Evolutionary conservation across 2,797 vertebrate genomes (phyloP), one percentile per base, ranked within the genome.

Genomic region (Siniperca obscura): DNA sequence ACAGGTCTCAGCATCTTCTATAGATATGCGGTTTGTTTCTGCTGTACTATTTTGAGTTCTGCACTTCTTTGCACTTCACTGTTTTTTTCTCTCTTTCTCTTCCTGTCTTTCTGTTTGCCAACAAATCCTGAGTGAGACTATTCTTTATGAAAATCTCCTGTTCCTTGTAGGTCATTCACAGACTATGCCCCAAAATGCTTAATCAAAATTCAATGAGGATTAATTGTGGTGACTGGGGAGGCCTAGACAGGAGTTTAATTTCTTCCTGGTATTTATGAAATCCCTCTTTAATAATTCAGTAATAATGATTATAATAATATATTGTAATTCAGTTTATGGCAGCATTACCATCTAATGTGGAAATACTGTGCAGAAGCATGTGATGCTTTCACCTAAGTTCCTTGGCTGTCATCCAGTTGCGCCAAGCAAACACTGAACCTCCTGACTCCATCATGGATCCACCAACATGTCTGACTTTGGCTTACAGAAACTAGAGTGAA

Each of bases 141-240:
- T 50, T 72, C 5, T 14, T 67, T 14, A 19, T 50, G 19, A 72
- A 56, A 57, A 25, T 38, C 34, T 40, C 4, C 4, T 42, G n/a
- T 21, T 74, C 5, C 9, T 55, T 21, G 4, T 11, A 72, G 11
- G 38, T 70, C 46, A 50, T 56, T 53, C 22, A 44, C 27, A 36
- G 36, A 38, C 27, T 27, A 2, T 71, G 17, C 22, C 34, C 25
- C 25, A 61, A 22, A 34, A 68, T 73, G 3, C 22, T 27, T n/a
- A 34, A 76, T 71, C 61, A 53, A 56, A 66, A n/a, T 72, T 77
- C 44, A 68, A 17, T 17, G 25, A 48, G 42, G 38, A 74, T 77
- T 55, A 55, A 67, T 34, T 40, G n/a, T 13, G 21, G 34, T 42
- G 21, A 70, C 48, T 36, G 25, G 8, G 21, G 21, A 68, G 36